phyloP scores from a whole-genome alignment of 2,797 vertebrate species.

The Falco cherrug region DNA sequence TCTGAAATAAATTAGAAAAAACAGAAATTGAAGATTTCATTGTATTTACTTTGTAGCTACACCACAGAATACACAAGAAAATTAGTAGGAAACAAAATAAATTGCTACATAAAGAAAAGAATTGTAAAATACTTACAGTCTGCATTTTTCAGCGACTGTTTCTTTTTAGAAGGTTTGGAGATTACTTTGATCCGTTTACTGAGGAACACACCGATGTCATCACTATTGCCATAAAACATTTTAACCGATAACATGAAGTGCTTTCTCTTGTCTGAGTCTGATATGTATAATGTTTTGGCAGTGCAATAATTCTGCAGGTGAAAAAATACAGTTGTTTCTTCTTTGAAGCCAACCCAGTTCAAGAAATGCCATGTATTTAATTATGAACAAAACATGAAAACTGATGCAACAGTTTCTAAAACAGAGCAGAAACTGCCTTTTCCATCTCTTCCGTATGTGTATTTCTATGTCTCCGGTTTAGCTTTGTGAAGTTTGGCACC shows the following conservation, averaged over 20 bases:
- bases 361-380: background rate
- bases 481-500: background rate
- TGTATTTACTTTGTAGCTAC: background rate
- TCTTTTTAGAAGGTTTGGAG: constrained; percentile 99
- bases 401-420: background rate
- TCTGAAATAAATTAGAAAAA: background rate
- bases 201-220: constrained; percentile 98
- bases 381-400: background rate
- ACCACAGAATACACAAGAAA: background rate
- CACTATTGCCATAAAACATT: constrained; percentile 99
- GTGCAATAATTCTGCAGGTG: constrained; percentile 95
- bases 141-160: constrained; percentile 98
- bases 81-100: background rate
- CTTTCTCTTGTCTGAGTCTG: constrained; percentile 99
- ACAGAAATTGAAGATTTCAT: background rate
- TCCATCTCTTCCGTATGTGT: background rate
- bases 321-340: constrained; percentile 39
- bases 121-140: constrained; percentile 86
- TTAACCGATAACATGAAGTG: constrained; percentile 99
- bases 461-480: background rate
- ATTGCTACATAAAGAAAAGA: background rate
- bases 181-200: constrained; percentile 99
- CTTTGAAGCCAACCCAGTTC: background rate
- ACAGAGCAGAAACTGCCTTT: background rate
- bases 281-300: constrained; percentile 99